Conservation (phyloP, 2,888 invertebrate genomes). For the Eupeodes luniger region DNA sequence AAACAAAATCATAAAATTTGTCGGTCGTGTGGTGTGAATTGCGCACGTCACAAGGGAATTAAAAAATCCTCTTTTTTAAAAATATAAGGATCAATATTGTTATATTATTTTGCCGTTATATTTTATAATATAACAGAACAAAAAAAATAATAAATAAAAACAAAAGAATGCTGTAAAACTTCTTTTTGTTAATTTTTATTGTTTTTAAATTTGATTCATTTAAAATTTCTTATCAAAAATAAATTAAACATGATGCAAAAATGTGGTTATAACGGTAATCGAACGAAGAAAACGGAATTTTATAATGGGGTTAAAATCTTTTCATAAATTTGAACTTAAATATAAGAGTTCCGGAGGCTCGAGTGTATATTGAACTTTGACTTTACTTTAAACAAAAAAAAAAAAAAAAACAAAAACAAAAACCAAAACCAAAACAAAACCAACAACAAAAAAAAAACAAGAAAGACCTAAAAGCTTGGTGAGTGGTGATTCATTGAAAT, state of each 20-base stretch:
- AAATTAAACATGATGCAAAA: conserved; percentile 2
- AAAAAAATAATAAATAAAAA: too few relatives aligned
- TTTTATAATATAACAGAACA: conserved; percentile 1
- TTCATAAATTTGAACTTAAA: not conserved
- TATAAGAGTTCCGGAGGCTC: not conserved
- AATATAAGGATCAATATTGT: conserved; percentile 6
- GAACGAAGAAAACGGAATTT: not conserved
- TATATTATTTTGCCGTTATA: not conserved
- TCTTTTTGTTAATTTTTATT: conserved; percentile 14
- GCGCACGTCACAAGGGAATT: not conserved
- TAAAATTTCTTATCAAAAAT: conserved; percentile 6
- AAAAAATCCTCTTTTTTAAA: not conserved
- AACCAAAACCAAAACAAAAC: not conserved
- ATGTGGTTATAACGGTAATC: conserved; percentile 16
- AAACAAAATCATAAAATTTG: not conserved
- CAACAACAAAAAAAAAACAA: not conserved
- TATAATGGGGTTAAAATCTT: not conserved
- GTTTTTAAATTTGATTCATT: conserved; percentile 33
- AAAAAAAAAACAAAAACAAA: not conserved
- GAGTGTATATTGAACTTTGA: conserved; percentile 28
- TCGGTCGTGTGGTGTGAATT: not conserved
- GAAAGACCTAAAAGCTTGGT: not conserved
- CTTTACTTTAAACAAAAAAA: not conserved
- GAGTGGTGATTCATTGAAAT: conserved; percentile 9
- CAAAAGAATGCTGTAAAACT: conserved; percentile 19